Base-by-base conservation (phyloP, 2,888 invertebrate species). In the Euzophera pinguis region DNA sequence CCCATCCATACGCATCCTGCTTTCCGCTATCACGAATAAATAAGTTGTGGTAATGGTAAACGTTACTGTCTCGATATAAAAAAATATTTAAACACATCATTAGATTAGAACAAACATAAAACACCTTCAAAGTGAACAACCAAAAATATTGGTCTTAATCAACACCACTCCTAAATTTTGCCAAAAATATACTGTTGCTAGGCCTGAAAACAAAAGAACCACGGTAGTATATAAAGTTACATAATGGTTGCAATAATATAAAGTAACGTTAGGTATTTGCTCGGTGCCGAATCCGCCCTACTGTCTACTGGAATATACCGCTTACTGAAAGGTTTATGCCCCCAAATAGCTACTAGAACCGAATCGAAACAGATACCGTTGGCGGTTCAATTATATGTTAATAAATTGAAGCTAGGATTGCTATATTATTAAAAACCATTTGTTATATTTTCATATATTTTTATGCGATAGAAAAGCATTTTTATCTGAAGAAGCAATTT, bases 231-330 rank as follows among this genome's bases (percentile, higher is more conserved):
- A 38, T 48, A 48, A 48, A 48, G 42, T 39, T 45, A 45, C 38
- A 17, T 48, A 43, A 54, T 39, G 32, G 32, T 47, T 27, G 50
- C 47, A 43, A 52, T 35, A 27, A 38, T 38, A 29, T 50, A 38
- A 22, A 13, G 29, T 35, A 32, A 17, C 12, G 12, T 17, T 39
- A 14, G n/a, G n/a, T n/a, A n/a, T n/a, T 10, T 39, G 14, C 14
- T 12, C 45, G 32, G 38, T 22, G 13, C 37, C 17, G 37, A 48
- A 48, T 38, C 22, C 27, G 38, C 48, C 37, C 38, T n/a, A n/a
- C n/a, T 22, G 48, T 27, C 48, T 37, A 48, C 45, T 22, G 41
- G 45, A 47, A 47, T 47, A 47, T 32, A 27, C 27, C 27, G 48
- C 9, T 38, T 10, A 37, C 17, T 48, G 48, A 37, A 38, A 48